Conservation (phyloP, 2,888 invertebrate species). For the Argyresthia albistria region DNA sequence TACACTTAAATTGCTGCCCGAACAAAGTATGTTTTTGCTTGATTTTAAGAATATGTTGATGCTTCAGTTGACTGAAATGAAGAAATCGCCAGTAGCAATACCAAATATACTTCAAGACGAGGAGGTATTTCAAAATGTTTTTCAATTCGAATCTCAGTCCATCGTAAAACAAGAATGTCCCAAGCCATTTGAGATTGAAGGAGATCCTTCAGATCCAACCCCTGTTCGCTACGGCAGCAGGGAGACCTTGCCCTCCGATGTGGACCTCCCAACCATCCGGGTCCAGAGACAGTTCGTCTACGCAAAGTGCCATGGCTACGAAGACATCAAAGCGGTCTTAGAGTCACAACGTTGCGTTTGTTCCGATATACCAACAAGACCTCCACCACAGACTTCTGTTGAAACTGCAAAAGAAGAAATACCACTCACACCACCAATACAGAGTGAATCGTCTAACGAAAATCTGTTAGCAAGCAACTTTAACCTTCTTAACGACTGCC, state of each 20-base stretch:
- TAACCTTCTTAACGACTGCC: slow-evolving; percentile 30
- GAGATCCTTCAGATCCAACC: slow-evolving; percentile 29
- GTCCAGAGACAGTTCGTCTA: slow-evolving; percentile 45
- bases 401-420: slow-evolving; percentile 9
- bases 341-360: slow-evolving; percentile 45
- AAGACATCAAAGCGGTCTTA: slow-evolving; percentile 40
- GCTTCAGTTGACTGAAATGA: slow-evolving; percentile 53
- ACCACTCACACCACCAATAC: background rate
- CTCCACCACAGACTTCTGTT: background rate
- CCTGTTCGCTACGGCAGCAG: slow-evolving; percentile 40
- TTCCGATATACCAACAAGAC: slow-evolving; percentile 1
- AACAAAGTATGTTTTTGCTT: slow-evolving; percentile 51
- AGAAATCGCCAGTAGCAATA: slow-evolving; percentile 27
- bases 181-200: slow-evolving; percentile 45
- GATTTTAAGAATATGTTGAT: slow-evolving; percentile 56
- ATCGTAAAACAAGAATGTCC: background rate
- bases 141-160: slow-evolving; percentile 27
- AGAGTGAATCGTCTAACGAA: background rate
- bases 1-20: slow-evolving; percentile 49
- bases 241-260: slow-evolving; percentile 43
- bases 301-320: slow-evolving; percentile 50
- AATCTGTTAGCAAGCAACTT: slow-evolving; percentile 28
- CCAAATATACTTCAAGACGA: slow-evolving; percentile 34
- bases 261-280: slow-evolving; percentile 40
- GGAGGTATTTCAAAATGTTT: slow-evolving; percentile 25